Evolutionary conservation across 2,113 vertebrate species (phyloP).

Genomic region (Pluvianellus socialis): DNA sequence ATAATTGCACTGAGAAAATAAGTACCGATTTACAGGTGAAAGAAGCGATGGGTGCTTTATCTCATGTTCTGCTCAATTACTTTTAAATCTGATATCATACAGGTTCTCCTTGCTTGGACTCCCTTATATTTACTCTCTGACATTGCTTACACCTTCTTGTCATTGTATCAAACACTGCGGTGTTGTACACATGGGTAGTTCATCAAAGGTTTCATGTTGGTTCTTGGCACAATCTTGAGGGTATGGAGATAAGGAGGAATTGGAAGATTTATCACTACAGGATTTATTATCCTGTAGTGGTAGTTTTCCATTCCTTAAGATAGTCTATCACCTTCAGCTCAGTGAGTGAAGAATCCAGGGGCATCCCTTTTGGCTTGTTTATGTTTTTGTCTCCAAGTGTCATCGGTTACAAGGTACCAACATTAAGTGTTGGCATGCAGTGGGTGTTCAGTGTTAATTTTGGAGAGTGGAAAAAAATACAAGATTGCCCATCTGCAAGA

Average conservation of each 20-base stretch:
- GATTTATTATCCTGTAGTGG: background rate
- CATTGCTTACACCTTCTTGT: background rate
- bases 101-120: background rate
- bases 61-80: background rate
- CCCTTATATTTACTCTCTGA: background rate
- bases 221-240: background rate
- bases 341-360: background rate
- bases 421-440: background rate
- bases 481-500: conserved; percentile 1
- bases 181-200: background rate
- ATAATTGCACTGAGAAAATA: background rate
- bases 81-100: background rate
- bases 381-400: conserved; percentile 52
- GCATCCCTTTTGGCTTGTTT: conserved; percentile 3
- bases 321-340: background rate
- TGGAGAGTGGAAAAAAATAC: conserved; percentile 28
- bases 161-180: rapidly evolving
- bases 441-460: conserved; percentile 50
- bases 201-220: background rate
- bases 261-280: too few relatives aligned
- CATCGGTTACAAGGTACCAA: conserved; percentile 4
- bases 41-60: background rate
- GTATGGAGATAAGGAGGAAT: background rate
- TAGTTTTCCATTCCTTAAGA: conserved; percentile 53
- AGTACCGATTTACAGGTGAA: background rate